These are phyloP conservation scores for Catalaphyllia jardinei DNA, from an alignment of 64 coral and sea anemone genomes.

Conservation along the genomic window DNA sequence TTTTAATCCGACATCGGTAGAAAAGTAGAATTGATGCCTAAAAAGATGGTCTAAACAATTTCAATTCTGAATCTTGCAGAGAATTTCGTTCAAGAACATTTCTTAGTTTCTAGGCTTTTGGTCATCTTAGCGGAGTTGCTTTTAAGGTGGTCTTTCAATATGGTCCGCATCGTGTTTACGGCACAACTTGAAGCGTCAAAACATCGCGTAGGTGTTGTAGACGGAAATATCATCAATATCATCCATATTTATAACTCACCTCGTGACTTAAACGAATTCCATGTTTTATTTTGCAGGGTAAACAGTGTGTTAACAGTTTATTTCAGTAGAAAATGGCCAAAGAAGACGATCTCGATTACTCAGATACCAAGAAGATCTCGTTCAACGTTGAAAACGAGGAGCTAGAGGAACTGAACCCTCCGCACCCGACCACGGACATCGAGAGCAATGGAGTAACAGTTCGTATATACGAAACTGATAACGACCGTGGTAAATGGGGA, in stretches of 20 bases:
- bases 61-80: no score
- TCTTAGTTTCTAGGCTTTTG: no score
- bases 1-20: no score
- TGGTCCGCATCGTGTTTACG: no score
- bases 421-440: conserved; percentile 39
- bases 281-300: conserved; percentile 37
- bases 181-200: background rate
- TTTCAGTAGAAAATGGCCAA: conserved; percentile 11
- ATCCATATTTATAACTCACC: conserved; percentile 31
- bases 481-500: conserved; percentile 78
- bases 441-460: conserved; percentile 46
- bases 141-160: no score
- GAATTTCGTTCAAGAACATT: no score
- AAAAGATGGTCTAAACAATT: no score
- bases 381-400: conserved; percentile 35
- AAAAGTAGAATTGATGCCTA: no score
- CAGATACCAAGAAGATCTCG: conserved; percentile 28
- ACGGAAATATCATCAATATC: background rate
- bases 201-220: background rate
- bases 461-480: conserved; percentile 28
- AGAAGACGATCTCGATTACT: conserved; percentile 42
- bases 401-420: conserved; percentile 19
- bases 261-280: background rate
- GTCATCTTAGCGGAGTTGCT: no score
- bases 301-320: background rate